Evolutionary conservation across 2,797 vertebrate species (phyloP).

Genomic region (Pitangus sulphuratus): DNA sequence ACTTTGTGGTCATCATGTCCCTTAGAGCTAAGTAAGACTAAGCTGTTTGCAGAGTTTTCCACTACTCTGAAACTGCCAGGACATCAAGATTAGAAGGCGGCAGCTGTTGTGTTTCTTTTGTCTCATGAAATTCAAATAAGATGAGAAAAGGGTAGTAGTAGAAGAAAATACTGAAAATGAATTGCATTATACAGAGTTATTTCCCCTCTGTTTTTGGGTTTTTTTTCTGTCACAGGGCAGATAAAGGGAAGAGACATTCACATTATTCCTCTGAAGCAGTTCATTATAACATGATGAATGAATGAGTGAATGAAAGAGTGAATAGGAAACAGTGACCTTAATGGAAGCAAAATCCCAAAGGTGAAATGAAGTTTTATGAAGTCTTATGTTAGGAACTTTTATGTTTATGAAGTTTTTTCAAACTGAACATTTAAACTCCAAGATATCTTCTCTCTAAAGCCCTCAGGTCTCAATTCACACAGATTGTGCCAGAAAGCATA

Average conservation of each 20-base stretch:
- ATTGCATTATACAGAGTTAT: not conserved
- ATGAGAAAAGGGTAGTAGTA: not conserved
- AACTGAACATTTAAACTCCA: not conserved
- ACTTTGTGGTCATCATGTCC: not conserved
- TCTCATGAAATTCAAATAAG: conserved; percentile 2
- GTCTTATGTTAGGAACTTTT: not conserved
- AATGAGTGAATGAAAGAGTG: conserved; percentile 8
- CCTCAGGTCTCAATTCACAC: not conserved
- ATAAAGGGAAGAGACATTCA: not conserved
- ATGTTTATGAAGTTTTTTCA: not conserved
- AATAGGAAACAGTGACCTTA: not conserved
- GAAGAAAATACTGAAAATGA: not conserved
- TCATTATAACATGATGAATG: not conserved
- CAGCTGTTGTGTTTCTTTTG: not conserved
- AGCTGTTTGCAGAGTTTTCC: not conserved
- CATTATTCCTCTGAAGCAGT: not conserved
- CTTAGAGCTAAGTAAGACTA: not conserved
- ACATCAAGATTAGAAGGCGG: not conserved
- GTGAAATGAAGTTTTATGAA: not conserved
- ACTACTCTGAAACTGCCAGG: not conserved
- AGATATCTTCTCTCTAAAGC: not conserved
- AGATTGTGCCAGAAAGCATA: not conserved
- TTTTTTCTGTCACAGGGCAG: not conserved
- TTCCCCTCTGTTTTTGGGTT: not conserved
- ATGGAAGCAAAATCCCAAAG: not conserved